These are phyloP conservation scores for Odontomyia ornata DNA, from an alignment of 2,888 invertebrate species.

Conservation along the genomic window DNA sequence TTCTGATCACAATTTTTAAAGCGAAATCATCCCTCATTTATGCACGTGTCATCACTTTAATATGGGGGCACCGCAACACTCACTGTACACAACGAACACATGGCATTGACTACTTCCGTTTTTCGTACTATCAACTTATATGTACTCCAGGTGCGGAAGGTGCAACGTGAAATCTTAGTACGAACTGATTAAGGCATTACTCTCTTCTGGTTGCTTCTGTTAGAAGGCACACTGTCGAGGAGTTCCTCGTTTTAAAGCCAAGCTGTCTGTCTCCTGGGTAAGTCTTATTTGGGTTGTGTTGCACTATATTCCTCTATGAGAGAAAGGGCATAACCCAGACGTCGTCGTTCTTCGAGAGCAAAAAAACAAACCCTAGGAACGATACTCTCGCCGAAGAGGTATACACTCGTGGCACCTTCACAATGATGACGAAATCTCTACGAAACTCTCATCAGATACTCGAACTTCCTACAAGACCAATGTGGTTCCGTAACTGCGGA, in stretches of 20 bases:
- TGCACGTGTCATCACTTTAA: slow-evolving; percentile 41
- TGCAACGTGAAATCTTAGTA: neutral
- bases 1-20: neutral
- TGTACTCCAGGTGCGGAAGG: neutral
- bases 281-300: neutral
- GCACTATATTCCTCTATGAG: neutral
- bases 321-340: neutral
- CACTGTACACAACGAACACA: slow-evolving; percentile 1
- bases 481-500: neutral
- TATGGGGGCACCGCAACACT: neutral
- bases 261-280: neutral
- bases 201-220: slow-evolving; percentile 18
- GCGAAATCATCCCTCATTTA: slow-evolving; percentile 5
- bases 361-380: neutral
- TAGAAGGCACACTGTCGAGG: neutral
- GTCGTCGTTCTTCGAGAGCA: neutral
- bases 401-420: slow-evolving; percentile 2
- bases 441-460: neutral
- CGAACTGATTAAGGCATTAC: slow-evolving; percentile 11
- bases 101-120: slow-evolving; percentile 26
- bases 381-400: neutral
- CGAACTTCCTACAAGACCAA: neutral
- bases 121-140: neutral
- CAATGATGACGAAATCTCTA: slow-evolving; percentile 29
- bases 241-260: neutral